Percentiles rank a stretch among this genome's conserved stretches.
phyloP scores from a whole-genome alignment of 2,888 invertebrate species.

The Salpingus planirostris region DNA sequence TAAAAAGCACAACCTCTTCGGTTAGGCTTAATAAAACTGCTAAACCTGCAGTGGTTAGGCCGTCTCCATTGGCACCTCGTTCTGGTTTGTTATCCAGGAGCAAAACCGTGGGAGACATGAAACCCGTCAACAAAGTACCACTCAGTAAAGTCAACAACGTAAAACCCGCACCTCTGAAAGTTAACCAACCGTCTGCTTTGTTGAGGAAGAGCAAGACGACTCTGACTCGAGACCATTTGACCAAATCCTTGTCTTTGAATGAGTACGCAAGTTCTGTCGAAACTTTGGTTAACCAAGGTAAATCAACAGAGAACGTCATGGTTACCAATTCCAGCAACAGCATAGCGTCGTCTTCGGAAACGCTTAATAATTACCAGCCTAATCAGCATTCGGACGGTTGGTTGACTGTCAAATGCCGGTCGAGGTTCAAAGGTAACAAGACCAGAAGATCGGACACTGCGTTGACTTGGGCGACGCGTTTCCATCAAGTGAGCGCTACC shows the following conservation, averaged over 20 bases:
- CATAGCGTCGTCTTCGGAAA: conserved; percentile 50
- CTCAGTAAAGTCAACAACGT: conserved; percentile 1
- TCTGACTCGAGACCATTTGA: conserved; percentile 24
- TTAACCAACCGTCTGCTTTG: conserved; percentile 4
- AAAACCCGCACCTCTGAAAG: background rate
- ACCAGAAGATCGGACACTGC: conserved; percentile 41
- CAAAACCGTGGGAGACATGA: conserved; percentile 40
- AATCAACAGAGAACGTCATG: conserved; percentile 26
- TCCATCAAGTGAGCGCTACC: conserved; percentile 74
- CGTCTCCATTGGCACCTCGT: conserved; percentile 13
- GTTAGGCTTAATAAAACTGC: conserved; percentile 13
- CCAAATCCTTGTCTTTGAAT: conserved; percentile 23
- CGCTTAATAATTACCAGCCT: conserved; percentile 46
- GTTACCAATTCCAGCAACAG: conserved; percentile 32
- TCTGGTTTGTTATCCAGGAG: conserved; percentile 28
- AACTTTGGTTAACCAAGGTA: conserved; percentile 35
- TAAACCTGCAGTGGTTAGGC: conserved; percentile 9
- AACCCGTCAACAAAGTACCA: conserved; percentile 15
- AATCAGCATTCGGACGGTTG: conserved; percentile 59
- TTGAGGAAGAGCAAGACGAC: conserved; percentile 28
- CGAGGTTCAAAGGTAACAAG: conserved; percentile 47
- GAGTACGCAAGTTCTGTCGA: conserved; percentile 36
- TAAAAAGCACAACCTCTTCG: conserved; percentile 18
- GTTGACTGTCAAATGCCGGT: conserved; percentile 77
- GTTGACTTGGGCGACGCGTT: conserved; percentile 59